phyloP scores from a whole-genome alignment of 2,113 vertebrate species.

The Megatriorchis doriae region DNA sequence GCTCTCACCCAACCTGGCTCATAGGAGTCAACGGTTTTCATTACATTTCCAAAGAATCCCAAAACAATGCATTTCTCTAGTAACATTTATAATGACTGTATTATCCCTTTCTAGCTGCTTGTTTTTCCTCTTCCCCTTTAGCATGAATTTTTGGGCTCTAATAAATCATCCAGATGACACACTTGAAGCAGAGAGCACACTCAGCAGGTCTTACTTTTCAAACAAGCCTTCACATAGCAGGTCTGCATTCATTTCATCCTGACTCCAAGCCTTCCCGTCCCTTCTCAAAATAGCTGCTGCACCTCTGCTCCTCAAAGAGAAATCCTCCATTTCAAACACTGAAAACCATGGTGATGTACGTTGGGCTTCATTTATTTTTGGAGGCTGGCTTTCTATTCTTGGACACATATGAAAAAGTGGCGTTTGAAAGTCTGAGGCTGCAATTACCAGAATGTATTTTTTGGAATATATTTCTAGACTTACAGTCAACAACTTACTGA shows the following conservation, averaged over 20 bases:
- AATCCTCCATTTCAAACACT: neutral
- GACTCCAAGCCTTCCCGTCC: neutral
- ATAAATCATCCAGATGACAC: neutral
- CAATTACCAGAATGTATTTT: neutral
- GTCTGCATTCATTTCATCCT: neutral
- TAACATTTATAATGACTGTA: neutral
- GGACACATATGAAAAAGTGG: neutral
- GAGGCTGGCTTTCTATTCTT: constrained; percentile 10
- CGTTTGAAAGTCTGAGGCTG: neutral
- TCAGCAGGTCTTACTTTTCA: neutral
- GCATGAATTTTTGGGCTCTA: neutral
- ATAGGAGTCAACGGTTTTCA: neutral
- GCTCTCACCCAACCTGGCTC: neutral
- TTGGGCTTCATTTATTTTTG: neutral
- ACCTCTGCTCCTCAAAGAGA: neutral
- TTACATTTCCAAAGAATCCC: neutral
- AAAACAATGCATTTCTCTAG: neutral
- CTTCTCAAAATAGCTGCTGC: neutral
- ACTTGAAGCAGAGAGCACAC: neutral
- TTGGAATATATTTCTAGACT: neutral
- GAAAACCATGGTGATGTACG: neutral
- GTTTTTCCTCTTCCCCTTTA: neutral
- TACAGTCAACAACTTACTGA: neutral
- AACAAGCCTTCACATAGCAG: neutral
- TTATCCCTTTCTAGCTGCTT: neutral